phyloP scores from a whole-genome alignment of 2,888 invertebrate genomes.

The Ormia ochracea region DNA sequence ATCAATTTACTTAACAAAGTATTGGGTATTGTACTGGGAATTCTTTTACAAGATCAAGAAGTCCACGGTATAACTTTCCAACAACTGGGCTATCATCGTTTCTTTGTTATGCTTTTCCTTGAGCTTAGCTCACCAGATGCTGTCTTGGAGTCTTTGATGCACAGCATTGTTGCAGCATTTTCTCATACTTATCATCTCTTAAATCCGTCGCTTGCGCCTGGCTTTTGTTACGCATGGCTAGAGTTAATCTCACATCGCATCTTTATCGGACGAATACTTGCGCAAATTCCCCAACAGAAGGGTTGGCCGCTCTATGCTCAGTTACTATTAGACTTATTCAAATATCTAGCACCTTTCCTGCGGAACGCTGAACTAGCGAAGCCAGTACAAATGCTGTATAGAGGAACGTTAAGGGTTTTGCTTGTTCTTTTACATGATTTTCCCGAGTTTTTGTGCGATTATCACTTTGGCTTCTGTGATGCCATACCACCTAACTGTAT shows the following conservation, averaged over 20 bases:
- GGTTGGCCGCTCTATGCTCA: constrained; percentile 99
- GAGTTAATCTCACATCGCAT: constrained; percentile 97
- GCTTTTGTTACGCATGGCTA: constrained; percentile 98
- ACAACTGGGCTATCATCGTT: constrained; percentile 97
- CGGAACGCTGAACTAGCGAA: constrained; percentile 97
- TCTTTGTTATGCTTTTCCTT: constrained; percentile 96
- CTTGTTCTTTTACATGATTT: constrained; percentile 98
- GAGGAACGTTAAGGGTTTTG: constrained; percentile 95
- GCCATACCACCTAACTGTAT: constrained; percentile 99
- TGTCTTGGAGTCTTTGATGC: constrained; percentile 95
- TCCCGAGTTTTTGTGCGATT: constrained; percentile 99
- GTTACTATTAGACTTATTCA: constrained; percentile 95
- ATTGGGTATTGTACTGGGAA: constrained; percentile 96
- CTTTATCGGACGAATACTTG: constrained; percentile 95
- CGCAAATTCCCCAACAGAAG: constrained; percentile 93
- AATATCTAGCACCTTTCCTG: constrained; percentile 96
- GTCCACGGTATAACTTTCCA: constrained; percentile 90
- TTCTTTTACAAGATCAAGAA: constrained; percentile 97
- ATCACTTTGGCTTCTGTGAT: constrained; percentile 99
- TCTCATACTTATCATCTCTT: constrained; percentile 96
- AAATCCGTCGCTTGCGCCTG: constrained; percentile 94
- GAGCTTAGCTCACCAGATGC: constrained; percentile 96
- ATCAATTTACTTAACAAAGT: constrained; percentile 96
- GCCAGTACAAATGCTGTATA: constrained; percentile 95
- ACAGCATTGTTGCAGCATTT: constrained; percentile 90